Evolutionary conservation across 2,888 invertebrate species (phyloP).

Genomic region (Dasysyrphus tricinctus): DNA sequence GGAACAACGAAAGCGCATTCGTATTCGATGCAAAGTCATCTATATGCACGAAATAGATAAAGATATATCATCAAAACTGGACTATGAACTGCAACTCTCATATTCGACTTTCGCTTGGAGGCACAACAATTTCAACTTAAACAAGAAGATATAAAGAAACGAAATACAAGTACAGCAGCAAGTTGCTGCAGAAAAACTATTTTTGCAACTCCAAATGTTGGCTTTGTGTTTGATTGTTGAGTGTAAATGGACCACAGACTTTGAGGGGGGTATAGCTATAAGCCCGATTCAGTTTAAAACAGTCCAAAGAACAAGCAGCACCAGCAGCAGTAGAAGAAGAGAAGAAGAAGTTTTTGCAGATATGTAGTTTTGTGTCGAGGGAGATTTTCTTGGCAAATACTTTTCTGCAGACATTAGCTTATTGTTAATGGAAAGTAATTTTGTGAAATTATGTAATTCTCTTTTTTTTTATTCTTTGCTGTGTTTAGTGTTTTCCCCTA

Average conservation of each 20-base stretch:
- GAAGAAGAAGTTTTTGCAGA: conserved; percentile 30
- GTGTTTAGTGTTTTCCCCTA: background rate
- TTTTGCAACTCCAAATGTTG: conserved; percentile 29
- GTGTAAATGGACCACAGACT: conserved; percentile 15
- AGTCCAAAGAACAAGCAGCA: conserved; percentile 28
- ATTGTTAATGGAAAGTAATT: conserved; percentile 53
- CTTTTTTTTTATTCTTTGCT: background rate
- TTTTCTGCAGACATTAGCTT: conserved; percentile 29
- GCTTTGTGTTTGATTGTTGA: conserved; percentile 31
- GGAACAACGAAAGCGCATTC: conserved; percentile 43
- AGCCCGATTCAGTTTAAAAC: conserved; percentile 43
- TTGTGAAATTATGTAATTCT: conserved; percentile 55
- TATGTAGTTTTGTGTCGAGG: conserved; percentile 6
- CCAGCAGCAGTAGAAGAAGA: no score
- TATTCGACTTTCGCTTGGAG: conserved; percentile 65
- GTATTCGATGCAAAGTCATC: background rate
- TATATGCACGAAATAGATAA: background rate
- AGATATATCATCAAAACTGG: conserved; percentile 27
- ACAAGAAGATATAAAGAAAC: background rate
- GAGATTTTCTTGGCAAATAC: conserved; percentile 40
- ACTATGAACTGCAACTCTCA: conserved; percentile 33
- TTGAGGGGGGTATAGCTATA: background rate
- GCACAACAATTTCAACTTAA: conserved; percentile 24
- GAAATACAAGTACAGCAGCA: background rate
- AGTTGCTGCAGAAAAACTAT: conserved; percentile 29